Percentiles rank a stretch among this genome's conserved stretches.
phyloP scores from a whole-genome alignment of 2,113 vertebrate species.

The Podiceps cristatus region DNA sequence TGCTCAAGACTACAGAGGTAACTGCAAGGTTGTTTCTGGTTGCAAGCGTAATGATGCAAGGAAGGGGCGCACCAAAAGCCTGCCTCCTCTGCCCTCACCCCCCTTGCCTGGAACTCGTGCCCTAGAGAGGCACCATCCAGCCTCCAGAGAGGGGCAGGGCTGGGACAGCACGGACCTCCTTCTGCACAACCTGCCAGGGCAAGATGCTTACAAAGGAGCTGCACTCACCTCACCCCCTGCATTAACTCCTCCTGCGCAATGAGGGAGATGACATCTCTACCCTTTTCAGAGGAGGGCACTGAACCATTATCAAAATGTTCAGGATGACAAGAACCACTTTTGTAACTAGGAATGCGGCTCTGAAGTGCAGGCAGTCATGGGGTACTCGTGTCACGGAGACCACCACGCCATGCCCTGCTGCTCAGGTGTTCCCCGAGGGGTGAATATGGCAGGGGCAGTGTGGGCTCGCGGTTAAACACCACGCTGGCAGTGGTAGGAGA shows the following conservation, averaged over 20 bases:
- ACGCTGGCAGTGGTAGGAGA: accelerated
- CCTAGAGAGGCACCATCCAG: background rate
- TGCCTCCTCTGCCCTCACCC: background rate
- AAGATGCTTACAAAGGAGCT: background rate
- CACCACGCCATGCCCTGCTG: accelerated
- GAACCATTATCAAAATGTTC: background rate
- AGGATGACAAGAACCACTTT: background rate
- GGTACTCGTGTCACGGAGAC: background rate
- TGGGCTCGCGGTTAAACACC: background rate
- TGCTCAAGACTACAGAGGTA: background rate
- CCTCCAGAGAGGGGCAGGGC: background rate
- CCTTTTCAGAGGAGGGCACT: background rate
- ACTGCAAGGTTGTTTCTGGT: background rate
- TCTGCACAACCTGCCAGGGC: background rate
- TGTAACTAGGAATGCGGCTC: background rate
- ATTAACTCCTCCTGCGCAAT: background rate
- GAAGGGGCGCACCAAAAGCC: background rate
- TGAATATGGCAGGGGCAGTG: background rate
- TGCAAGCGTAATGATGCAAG: background rate
- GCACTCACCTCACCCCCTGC: background rate
- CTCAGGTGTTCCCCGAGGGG: accelerated
- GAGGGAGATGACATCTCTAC: background rate
- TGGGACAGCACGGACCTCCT: background rate
- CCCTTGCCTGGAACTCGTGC: background rate
- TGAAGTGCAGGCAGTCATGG: background rate